phyloP scores from a whole-genome alignment of 2,888 invertebrate genomes.

The Elysia crispata region DNA sequence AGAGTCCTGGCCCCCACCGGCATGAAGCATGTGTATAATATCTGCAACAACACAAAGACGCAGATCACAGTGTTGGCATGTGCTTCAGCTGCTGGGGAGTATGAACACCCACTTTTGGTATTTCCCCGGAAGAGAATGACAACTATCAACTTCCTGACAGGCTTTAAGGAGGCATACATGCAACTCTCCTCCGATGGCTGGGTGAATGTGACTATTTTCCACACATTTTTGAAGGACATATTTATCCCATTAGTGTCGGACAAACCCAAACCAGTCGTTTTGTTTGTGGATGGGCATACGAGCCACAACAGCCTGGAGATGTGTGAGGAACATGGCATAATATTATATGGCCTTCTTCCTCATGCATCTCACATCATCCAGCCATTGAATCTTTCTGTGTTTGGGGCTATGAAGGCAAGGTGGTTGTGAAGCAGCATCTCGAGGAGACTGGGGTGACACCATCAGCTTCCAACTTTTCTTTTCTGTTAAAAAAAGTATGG shows the following conservation, averaged over 20 bases:
- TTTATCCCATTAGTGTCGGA: not conserved
- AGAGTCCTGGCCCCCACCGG: constrained; percentile 13
- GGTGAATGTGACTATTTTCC: constrained; percentile 5
- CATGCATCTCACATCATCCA: too few species aligned
- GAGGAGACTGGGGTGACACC: too few species aligned
- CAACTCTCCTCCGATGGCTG: constrained; percentile 25
- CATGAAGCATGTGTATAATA: constrained; percentile 27
- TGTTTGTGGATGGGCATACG: not conserved
- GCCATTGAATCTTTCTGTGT: too few species aligned
- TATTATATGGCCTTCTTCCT: too few species aligned
- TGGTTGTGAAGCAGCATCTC: too few species aligned
- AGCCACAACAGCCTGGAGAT: too few species aligned
- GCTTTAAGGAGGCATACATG: constrained; percentile 6
- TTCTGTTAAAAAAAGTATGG: too few species aligned
- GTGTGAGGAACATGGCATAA: too few species aligned
- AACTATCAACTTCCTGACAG: not conserved
- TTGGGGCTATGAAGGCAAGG: too few species aligned
- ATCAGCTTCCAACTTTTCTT: too few species aligned
- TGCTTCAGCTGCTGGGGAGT: constrained; percentile 15
- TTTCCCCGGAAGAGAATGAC: constrained; percentile 28
- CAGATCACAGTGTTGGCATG: constrained; percentile 38
- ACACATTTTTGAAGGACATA: constrained; percentile 16
- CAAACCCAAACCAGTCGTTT: not conserved
- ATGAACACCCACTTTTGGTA: constrained; percentile 24
- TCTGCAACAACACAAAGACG: constrained; percentile 5